phyloP scores from a whole-genome alignment of 1,140 invertebrate genomes.

The Aricia agestis region DNA sequence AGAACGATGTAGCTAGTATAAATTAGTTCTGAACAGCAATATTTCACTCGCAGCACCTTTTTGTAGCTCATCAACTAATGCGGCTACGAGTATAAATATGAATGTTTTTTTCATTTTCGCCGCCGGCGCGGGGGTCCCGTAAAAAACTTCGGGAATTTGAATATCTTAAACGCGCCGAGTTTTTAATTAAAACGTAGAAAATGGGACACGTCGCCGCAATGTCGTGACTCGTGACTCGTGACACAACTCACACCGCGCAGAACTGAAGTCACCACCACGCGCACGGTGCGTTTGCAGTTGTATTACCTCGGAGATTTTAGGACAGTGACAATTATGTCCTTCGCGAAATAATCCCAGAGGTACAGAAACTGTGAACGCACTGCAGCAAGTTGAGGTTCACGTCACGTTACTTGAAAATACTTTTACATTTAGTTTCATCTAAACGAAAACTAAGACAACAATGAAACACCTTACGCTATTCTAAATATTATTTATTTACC shows the following conservation, averaged over 20 bases:
- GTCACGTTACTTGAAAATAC: too few species aligned
- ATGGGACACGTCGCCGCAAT: background rate
- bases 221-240: background rate
- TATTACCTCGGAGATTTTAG: too few species aligned
- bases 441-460: too few species aligned
- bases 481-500: too few species aligned
- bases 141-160: constrained; percentile 3
- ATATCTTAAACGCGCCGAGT: constrained; percentile 4
- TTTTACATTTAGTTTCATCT: too few species aligned
- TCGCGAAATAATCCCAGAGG: too few species aligned
- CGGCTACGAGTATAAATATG: background rate
- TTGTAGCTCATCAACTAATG: background rate
- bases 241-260: background rate
- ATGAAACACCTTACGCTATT: too few species aligned
- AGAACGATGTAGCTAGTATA: background rate
- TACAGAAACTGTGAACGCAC: too few species aligned
- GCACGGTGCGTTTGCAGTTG: too few species aligned
- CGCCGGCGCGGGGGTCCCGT: background rate
- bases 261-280: too few species aligned
- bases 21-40: background rate
- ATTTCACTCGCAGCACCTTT: background rate
- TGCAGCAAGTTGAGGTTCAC: too few species aligned
- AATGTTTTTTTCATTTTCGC: background rate
- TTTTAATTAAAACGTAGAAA: constrained; percentile 15
- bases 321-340: too few species aligned